Evolutionary conservation across 1,140 invertebrate genomes (phyloP), one percentile per base, ranked within the genome.

Genomic region (Saccostrea cuccullata): DNA sequence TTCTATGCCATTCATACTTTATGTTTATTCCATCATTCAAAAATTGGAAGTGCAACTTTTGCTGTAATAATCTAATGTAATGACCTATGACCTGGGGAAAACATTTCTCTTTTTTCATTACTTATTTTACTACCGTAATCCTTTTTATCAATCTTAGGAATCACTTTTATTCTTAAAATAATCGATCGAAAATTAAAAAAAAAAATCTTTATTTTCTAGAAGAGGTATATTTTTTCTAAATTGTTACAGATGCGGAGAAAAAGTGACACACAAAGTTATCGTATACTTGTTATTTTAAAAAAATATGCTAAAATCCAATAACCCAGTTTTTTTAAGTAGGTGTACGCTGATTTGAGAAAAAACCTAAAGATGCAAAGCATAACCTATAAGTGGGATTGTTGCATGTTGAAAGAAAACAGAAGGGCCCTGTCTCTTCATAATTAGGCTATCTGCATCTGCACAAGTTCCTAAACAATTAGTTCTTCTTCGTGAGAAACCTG

Each of bases 381-480:
- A 36, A 26, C 58, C 0, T 6, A 36, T 36, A 20, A n/a, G 26
- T 40, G 26, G 11, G 26, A 30, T 77, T 77, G 70, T 77, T 77
- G 58, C 58, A n/a, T n/a, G n/a, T n/a, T 6, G 70, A 77, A 15
- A 36, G 70, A 36, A 30, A 77, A 77, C 70, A 77, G 26, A 77
- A 26, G 30, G 9, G 70, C 17, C 15, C 70, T 30, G 23, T 77
- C 23, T 77, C 70, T 77, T 26, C 12, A 77, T 77, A 77, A 77
- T 77, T 26, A 77, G 70, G 70, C 26, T 77, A 77, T 77, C 70
- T 77, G 70, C 70, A 15, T 77, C 70, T 26, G 70, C 70, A 77
- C 26, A 30, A 77, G 70, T 77, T 77, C 23, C 15, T 12, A 23
- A 77, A 77, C 70, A 77, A 77, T 36, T 36, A 30, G 26, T 11